Percentiles rank a stretch among this genome's conserved stretches.
These are phyloP conservation scores for Chloroclysta siterata DNA, from an alignment of 2,888 invertebrate species.

Conservation along the genomic window DNA sequence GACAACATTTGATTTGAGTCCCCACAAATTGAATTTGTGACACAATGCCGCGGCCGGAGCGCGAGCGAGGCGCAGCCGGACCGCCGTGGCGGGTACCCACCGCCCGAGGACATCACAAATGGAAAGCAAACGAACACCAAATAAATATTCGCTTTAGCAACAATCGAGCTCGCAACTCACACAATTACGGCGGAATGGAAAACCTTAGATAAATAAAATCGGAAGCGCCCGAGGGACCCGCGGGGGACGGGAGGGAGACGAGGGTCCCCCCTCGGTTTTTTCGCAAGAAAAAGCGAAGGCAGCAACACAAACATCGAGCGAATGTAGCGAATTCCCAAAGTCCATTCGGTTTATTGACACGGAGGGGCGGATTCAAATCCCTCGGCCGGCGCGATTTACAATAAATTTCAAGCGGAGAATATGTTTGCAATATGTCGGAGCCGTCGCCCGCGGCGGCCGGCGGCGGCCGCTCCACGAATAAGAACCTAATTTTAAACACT, in stretches of 20 bases:
- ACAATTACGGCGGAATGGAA: slow-evolving; percentile 82
- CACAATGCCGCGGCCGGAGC: slow-evolving; percentile 59
- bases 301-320: slow-evolving; percentile 77
- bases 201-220: slow-evolving; percentile 83
- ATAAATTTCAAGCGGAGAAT: slow-evolving; percentile 82
- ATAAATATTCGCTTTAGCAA: slow-evolving; percentile 84
- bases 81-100: slow-evolving; percentile 23
- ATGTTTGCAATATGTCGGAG: slow-evolving; percentile 80
- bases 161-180: slow-evolving; percentile 80
- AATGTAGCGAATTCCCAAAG: slow-evolving; percentile 82
- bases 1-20: slow-evolving; percentile 79
- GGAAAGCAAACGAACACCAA: slow-evolving; percentile 77
- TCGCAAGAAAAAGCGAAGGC: slow-evolving; percentile 74
- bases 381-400: slow-evolving; percentile 76
- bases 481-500: slow-evolving; percentile 71
- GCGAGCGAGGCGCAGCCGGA: slow-evolving; percentile 39
- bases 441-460: slow-evolving; percentile 39
- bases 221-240: slow-evolving; percentile 62
- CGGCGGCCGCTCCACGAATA: slow-evolving; percentile 37
- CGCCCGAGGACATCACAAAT: slow-evolving; percentile 50
- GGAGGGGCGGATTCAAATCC: slow-evolving; percentile 69
- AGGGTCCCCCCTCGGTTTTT: slow-evolving; percentile 45
- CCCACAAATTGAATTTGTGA: slow-evolving; percentile 79
- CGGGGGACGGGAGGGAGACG: slow-evolving; percentile 46
- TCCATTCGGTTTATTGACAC: slow-evolving; percentile 82